Evolutionary conservation across 2,888 invertebrate species (phyloP).

Genomic region (Netelia virgata): DNA sequence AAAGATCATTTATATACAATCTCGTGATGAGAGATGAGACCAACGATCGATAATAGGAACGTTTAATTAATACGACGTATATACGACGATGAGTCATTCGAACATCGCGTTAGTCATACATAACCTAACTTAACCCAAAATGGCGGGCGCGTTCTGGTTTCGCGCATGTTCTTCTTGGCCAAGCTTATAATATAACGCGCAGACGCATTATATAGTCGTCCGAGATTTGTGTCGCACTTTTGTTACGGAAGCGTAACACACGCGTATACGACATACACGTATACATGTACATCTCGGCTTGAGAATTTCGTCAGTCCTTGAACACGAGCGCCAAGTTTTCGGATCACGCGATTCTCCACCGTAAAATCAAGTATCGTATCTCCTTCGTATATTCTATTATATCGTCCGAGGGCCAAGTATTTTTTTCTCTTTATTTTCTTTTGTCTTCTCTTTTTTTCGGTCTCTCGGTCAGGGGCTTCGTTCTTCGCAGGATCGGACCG

Average conservation of each 20-base stretch:
- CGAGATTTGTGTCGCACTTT: no score
- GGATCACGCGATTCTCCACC: conserved; percentile 41
- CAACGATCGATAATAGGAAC: no score
- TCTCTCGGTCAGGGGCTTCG: background rate
- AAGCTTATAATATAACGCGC: no score
- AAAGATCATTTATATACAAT: no score
- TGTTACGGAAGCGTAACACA: background rate
- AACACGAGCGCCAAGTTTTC: conserved; percentile 26
- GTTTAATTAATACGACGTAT: no score
- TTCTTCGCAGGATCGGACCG: conserved; percentile 6
- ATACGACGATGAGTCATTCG: no score
- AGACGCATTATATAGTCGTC: no score
- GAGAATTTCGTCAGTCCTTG: conserved; percentile 19
- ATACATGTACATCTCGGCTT: background rate
- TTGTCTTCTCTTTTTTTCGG: background rate
- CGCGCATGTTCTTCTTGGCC: no score
- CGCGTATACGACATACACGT: background rate
- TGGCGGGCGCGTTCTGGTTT: no score
- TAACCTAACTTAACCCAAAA: no score
- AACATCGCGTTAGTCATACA: no score
- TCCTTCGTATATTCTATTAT: background rate
- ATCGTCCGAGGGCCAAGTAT: conserved; percentile 42
- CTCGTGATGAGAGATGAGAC: no score
- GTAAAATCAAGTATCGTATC: conserved; percentile 9
- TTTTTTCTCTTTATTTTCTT: conserved; percentile 13